Evolutionary conservation across 2,888 invertebrate species (phyloP).

Genomic region (Chymomyza caudatula): DNA sequence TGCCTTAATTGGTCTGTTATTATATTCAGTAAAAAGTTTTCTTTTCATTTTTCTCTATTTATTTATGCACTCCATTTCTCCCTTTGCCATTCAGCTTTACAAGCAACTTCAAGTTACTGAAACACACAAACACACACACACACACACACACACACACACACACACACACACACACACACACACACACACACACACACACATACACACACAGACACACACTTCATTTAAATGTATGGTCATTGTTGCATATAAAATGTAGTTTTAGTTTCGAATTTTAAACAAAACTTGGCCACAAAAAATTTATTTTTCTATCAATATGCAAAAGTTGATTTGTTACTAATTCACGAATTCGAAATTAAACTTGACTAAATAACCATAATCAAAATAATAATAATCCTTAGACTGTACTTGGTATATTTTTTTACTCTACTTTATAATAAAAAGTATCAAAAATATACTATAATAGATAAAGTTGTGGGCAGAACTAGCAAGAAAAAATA

Average conservation of each 20-base stretch:
- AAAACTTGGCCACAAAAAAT: neutral
- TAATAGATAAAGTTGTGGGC: conserved; percentile 13
- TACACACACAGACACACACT: neutral
- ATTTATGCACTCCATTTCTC: too few relatives aligned
- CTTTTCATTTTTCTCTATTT: too few relatives aligned
- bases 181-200: neutral
- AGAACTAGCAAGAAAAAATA: conserved; percentile 45
- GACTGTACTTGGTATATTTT: conserved; percentile 5
- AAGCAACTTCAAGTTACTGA: too few relatives aligned
- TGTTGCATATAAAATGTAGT: neutral
- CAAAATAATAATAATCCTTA: conserved; percentile 10
- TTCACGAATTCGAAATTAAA: conserved; percentile 60
- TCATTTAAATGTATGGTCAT: neutral
- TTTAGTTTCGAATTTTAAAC: neutral
- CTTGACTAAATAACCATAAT: conserved; percentile 65
- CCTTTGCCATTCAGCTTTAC: too few relatives aligned
- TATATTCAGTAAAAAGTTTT: too few relatives aligned
- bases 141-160: too few relatives aligned
- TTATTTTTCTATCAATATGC: conserved; percentile 36
- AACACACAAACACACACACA: too few relatives aligned
- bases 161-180: too few relatives aligned
- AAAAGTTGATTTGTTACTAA: conserved; percentile 67
- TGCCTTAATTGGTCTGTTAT: too few relatives aligned
- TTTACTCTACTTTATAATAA: neutral
- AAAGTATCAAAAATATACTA: neutral